phyloP scores from a whole-genome alignment of 1,140 invertebrate species.

The Eumaeus atala region DNA sequence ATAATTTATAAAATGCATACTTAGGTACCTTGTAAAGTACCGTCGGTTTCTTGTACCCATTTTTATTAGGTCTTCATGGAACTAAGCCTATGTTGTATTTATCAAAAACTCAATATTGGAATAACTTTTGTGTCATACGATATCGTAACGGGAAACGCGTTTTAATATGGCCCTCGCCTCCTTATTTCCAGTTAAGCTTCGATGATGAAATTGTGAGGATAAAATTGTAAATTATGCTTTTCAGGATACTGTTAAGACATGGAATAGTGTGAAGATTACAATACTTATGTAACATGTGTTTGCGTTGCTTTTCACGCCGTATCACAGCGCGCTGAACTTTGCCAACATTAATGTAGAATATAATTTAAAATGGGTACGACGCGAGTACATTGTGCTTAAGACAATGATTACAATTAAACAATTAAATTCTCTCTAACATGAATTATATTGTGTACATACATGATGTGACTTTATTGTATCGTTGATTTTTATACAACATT shows the following conservation, averaged over 20 bases:
- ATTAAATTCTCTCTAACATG: conserved; percentile 36
- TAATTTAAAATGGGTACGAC: conserved; percentile 57
- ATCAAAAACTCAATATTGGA: conserved; percentile 22
- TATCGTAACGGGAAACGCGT: conserved; percentile 20
- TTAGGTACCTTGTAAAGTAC: conserved; percentile 58
- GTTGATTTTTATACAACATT: conserved; percentile 59
- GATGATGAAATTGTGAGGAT: conserved; percentile 32
- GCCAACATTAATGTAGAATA: conserved; percentile 42
- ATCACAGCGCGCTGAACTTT: conserved; percentile 21
- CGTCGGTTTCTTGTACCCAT: conserved; percentile 63
- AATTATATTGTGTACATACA: conserved; percentile 51
- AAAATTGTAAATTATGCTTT: conserved; percentile 48
- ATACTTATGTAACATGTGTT: conserved; percentile 14
- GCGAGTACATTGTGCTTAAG: conserved; percentile 39
- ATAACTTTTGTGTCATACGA: conserved; percentile 20
- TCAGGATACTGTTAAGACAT: conserved; percentile 34
- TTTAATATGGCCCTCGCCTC: conserved; percentile 37
- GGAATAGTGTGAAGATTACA: conserved; percentile 22
- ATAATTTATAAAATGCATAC: conserved; percentile 59
- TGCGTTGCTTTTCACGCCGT: conserved; percentile 20
- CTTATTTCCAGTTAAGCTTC: conserved; percentile 41
- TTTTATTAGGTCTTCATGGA: conserved; percentile 52
- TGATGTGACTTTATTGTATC: conserved; percentile 59
- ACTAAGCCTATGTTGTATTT: conserved; percentile 36
- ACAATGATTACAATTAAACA: conserved; percentile 22